Conservation (phyloP, 2,797 vertebrate species). For the Eospalax fontanierii region DNA sequence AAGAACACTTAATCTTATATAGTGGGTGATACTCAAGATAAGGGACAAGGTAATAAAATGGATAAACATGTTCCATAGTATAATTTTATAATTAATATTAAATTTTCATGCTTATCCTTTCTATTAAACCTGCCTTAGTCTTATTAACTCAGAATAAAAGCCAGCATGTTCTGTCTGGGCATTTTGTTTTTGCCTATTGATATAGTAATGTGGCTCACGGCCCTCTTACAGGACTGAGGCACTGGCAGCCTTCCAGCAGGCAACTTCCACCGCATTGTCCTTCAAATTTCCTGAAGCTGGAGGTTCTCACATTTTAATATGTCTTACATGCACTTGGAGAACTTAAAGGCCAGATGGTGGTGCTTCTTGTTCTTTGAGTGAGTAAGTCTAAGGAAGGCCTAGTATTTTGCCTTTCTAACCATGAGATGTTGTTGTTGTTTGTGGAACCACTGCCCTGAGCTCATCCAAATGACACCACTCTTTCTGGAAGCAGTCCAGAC, state of each 20-base stretch:
- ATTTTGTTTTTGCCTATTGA: background rate
- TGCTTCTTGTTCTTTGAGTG: background rate
- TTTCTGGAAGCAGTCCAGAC: background rate
- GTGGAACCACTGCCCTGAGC: background rate
- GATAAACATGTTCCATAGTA: conserved; percentile 48
- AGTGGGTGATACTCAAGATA: conserved; percentile 74
- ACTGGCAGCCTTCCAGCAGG: background rate
- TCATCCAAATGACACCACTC: background rate
- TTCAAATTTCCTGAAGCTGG: background rate
- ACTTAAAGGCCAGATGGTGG: background rate
- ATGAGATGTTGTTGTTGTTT: background rate
- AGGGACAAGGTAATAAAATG: conserved; percentile 75
- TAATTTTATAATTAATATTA: conserved; percentile 56
- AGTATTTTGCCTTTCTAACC: background rate
- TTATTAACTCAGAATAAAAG: background rate
- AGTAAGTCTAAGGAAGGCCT: background rate
- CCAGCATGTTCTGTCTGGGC: background rate
- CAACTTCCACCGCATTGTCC: background rate
- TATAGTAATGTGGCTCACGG: fast-evolving
- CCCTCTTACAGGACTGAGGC: background rate
- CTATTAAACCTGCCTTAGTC: conserved; percentile 8
- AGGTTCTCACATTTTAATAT: background rate
- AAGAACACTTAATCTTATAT: conserved; percentile 76
- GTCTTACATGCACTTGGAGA: background rate
- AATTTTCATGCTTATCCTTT: conserved; percentile 18